Evolutionary conservation across 2,888 invertebrate species (phyloP).

Genomic region (Phania funesta): DNA sequence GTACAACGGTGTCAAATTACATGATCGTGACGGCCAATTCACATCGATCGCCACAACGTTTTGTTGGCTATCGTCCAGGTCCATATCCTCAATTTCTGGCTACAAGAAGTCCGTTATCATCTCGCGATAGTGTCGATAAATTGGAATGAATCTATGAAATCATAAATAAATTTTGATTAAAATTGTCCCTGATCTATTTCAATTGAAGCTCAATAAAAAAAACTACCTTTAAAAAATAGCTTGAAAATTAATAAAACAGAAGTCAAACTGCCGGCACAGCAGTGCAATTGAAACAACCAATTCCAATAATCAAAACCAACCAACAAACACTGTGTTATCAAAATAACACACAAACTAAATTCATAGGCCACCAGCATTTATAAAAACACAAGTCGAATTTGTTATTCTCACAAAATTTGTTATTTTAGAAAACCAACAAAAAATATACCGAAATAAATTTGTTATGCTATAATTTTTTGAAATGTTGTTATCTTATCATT

Average conservation of each 20-base stretch:
- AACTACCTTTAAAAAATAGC: background rate
- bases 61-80: no score
- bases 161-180: conserved; percentile 29
- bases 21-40: no score
- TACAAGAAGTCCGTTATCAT: no score
- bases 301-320: conserved; percentile 2
- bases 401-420: conserved; percentile 9
- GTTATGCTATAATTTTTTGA: background rate
- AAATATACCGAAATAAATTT: background rate
- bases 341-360: background rate
- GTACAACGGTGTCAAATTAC: no score
- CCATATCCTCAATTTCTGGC: no score
- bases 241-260: conserved; percentile 11
- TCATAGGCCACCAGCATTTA: background rate
- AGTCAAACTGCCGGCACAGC: background rate
- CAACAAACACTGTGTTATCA: conserved; percentile 8
- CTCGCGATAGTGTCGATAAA: background rate
- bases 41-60: no score
- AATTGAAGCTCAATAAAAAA: conserved; percentile 24
- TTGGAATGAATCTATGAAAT: background rate
- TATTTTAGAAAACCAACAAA: conserved; percentile 3
- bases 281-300: conserved; percentile 6
- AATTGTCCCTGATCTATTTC: conserved; percentile 52
- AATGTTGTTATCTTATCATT: conserved; percentile 21
- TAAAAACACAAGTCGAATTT: background rate